Evolutionary conservation across 2,888 invertebrate genomes (phyloP).

Genomic region (Sesia apiformis): DNA sequence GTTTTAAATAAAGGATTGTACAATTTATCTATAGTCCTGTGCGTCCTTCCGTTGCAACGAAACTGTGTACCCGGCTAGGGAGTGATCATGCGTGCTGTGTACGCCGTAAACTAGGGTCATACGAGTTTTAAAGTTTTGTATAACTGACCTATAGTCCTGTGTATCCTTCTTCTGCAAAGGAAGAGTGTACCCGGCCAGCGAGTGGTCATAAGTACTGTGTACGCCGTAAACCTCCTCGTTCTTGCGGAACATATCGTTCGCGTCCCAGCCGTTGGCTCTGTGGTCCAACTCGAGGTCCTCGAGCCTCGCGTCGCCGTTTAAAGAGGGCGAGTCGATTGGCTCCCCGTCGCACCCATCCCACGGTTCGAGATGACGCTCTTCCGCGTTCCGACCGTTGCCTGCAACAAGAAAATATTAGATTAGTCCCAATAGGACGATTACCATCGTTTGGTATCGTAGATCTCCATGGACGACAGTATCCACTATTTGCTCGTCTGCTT

Average conservation of each 20-base stretch:
- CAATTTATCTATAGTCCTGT: slow-evolving; percentile 82
- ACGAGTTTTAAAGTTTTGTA: neutral
- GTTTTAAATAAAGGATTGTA: no score
- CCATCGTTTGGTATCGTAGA: no score
- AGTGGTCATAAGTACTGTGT: slow-evolving; percentile 93
- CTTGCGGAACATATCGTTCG: slow-evolving; percentile 90
- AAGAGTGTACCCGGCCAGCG: slow-evolving; percentile 93
- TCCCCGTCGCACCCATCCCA: slow-evolving; percentile 83
- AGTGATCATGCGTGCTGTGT: slow-evolving; percentile 93
- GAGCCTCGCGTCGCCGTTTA: slow-evolving; percentile 76
- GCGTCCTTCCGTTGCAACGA: slow-evolving; percentile 89
- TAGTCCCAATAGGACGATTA: no score
- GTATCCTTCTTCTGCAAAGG: slow-evolving; percentile 89
- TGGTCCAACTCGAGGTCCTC: slow-evolving; percentile 83
- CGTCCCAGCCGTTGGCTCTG: slow-evolving; percentile 95
- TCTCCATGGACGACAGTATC: neutral
- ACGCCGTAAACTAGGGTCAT: slow-evolving; percentile 83
- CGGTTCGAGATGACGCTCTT: slow-evolving; percentile 90
- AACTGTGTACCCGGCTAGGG: slow-evolving; percentile 93
- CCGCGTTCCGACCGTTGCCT: slow-evolving; percentile 53
- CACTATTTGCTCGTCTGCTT: no score
- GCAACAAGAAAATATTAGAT: slow-evolving; percentile 16
- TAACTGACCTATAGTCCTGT: slow-evolving; percentile 82
- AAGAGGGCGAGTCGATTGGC: slow-evolving; percentile 56
- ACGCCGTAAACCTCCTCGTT: slow-evolving; percentile 83